These are phyloP conservation scores for Galaxias olidus DNA, from an alignment of 2,797 vertebrate genomes.

Conservation along the genomic window DNA sequence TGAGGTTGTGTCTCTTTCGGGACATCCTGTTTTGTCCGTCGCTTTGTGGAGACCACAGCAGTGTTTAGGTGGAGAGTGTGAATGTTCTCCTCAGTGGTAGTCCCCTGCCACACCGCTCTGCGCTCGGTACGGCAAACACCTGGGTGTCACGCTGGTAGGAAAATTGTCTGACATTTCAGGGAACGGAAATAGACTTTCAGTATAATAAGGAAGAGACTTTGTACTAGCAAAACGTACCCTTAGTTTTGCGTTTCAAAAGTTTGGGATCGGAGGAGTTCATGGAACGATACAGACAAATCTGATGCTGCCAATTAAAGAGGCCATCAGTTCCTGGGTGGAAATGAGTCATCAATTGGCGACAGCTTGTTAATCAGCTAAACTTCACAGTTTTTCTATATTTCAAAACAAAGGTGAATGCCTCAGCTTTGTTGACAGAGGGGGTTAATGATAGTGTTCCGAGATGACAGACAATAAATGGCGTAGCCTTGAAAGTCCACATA, in stretches of 20 bases:
- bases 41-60: constrained; percentile 23
- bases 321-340: background rate
- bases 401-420: background rate
- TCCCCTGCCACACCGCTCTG: background rate
- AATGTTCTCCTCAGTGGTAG: constrained; percentile 14
- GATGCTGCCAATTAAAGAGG: background rate
- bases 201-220: background rate
- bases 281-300: background rate
- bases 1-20: constrained; percentile 24
- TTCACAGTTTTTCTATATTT: background rate
- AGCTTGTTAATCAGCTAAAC: background rate
- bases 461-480: no score
- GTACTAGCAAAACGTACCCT: background rate
- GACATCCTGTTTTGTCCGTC: constrained; percentile 24
- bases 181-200: no score
- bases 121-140: background rate
- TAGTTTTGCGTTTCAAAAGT: background rate
- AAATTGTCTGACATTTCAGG: background rate
- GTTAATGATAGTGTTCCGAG: background rate
- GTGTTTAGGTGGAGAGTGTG: constrained; percentile 22
- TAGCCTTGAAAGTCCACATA: no score
- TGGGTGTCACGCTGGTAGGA: background rate
- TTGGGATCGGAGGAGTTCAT: background rate
- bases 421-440: background rate
- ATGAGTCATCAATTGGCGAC: background rate